Evolutionary conservation across 2,113 vertebrate genomes (phyloP).

Genomic region (Aegotheles bennettii): DNA sequence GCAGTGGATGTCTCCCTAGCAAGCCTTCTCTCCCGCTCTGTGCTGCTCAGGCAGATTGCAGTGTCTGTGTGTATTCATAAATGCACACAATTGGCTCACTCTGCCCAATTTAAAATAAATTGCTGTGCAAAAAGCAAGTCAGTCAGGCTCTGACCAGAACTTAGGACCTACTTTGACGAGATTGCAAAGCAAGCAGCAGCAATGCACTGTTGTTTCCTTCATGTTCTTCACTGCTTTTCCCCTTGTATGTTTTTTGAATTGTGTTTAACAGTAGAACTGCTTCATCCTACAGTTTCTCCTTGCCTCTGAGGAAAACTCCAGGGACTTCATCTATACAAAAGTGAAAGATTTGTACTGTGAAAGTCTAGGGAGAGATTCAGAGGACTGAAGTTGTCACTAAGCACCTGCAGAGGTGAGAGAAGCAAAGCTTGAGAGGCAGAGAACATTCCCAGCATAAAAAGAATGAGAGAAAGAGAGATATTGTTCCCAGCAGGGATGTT

Average conservation of each 20-base stretch:
- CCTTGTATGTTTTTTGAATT: not conserved
- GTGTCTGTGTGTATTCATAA: not conserved
- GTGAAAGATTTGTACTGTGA: not conserved
- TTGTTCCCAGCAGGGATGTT: not conserved
- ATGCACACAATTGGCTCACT: not conserved
- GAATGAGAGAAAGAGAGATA: not conserved
- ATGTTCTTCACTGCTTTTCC: not conserved
- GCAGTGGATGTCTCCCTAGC: not conserved
- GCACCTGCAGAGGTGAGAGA: not conserved
- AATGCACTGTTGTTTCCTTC: not conserved
- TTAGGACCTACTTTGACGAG: not conserved
- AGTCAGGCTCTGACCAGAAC: not conserved
- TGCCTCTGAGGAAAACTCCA: constrained; percentile 9
- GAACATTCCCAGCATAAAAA: not conserved
- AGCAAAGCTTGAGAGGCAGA: not conserved
- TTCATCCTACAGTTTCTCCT: not conserved
- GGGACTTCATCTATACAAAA: constrained; percentile 11
- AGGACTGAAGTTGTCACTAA: not conserved
- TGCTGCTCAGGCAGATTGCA: not conserved
- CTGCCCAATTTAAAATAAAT: not conserved
- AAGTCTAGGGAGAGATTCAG: not conserved
- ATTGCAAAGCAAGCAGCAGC: not conserved
- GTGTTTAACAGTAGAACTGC: not conserved
- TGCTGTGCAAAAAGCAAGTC: not conserved
- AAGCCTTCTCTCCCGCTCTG: not conserved